These are phyloP conservation scores for Tauraco erythrolophus DNA, from an alignment of 2,113 vertebrate species.

Conservation along the genomic window DNA sequence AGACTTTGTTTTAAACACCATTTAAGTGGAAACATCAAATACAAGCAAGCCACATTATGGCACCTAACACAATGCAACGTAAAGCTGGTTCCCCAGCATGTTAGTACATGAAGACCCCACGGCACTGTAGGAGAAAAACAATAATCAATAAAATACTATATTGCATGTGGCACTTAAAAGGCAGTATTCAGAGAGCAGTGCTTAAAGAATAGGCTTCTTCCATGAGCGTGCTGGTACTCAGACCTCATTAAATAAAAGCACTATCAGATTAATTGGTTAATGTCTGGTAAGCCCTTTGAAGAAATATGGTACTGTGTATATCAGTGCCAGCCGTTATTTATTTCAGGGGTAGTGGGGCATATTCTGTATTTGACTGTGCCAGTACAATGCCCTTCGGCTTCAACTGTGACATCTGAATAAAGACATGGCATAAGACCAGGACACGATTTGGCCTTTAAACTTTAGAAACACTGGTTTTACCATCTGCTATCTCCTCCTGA, in stretches of 20 bases:
- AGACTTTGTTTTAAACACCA: not conserved
- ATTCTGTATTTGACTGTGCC: not conserved
- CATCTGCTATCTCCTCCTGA: not conserved
- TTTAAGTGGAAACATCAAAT: not conserved
- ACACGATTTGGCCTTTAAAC: not conserved
- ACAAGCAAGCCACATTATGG: not conserved
- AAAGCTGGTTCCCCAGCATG: not conserved
- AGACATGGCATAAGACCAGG: not conserved
- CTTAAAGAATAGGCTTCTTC: not conserved
- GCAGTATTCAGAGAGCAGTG: not conserved
- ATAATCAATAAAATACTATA: slow-evolving; percentile 15
- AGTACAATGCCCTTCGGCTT: not conserved
- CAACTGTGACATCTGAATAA: not conserved
- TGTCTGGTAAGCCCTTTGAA: not conserved
- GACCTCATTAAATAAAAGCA: slow-evolving; percentile 17
- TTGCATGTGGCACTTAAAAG: not conserved
- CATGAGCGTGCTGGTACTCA: not conserved
- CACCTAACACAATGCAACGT: not conserved
- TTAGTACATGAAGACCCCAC: not conserved
- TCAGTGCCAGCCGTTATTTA: not conserved
- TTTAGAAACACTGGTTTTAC: not conserved
- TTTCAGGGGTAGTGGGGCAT: not conserved
- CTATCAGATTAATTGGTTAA: not conserved
- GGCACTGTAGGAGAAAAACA: not conserved
- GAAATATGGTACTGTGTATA: not conserved